Evolutionary conservation across 1,140 invertebrate species (phyloP), one percentile per base, ranked within the genome.

Genomic region (Panulirus ornatus): DNA sequence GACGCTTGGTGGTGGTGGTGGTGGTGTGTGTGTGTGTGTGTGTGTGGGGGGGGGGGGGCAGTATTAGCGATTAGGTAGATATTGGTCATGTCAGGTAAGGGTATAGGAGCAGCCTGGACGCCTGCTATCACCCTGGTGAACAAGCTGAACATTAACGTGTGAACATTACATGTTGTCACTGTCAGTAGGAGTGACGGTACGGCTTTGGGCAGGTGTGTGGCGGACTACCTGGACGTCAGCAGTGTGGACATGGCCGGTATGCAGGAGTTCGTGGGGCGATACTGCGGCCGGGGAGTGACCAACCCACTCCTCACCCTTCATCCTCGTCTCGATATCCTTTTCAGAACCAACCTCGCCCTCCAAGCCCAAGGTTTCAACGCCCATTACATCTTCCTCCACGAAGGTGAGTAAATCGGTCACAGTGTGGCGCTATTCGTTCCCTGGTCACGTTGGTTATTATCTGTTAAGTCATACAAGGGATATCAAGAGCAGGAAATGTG

Each of bases 191-290:
- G n/a, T 51, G 5, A 81, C 1, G 27, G 34, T 54, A n/a, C 54
- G n/a, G 3, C 9, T 58, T 27, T 40, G 19, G 8, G 22, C 79
- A 82, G 79, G 36, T 82, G 79, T 9, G 9, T 82, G 16, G 47
- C 79, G 47, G 79, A 82, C 47, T 82, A 82, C 51, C 51, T 82
- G 22, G 79, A 82, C 54, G 54, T 82, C 1, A 63, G 51, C 11
- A 82, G 44, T 16, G 51, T 82, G 16, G 47, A 82, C 54, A 8
- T 82, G 22, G 22, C 34, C 6, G 79, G 79, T 3, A 54, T 82
- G n/a, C 11, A n/a, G 9, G 51, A 82, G 27, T 82, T 82, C 54
- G 79, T 82, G 0, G 79, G 79, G 9, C 27, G 79, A 11, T 82
- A 58, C 36, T 82, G 79, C 38, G 79, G 79, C 11, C 22, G 51